Base-by-base conservation (phyloP, 2,113 vertebrate genomes). In the Oncorhynchus nerka region DNA sequence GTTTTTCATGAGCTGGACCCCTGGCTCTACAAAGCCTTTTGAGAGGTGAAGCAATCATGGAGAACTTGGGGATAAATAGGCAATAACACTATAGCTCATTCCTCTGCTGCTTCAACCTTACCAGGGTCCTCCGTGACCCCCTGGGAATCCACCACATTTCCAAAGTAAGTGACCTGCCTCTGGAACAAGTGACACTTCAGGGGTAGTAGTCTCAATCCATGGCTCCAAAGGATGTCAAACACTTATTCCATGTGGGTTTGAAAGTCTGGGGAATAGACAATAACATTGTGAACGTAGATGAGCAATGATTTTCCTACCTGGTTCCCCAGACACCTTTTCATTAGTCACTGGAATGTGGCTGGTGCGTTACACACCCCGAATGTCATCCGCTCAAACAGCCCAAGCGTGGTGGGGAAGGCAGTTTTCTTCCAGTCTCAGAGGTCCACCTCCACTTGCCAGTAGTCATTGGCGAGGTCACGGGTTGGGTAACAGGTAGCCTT, bases 221-320 rank as follows among this genome's bases (percentile, higher is more conserved):
- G 12, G 16, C n/a, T 15, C 34, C n/a, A 32, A 8, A 73, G 57
- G 12, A 15, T 7, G 2, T 32, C 19, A 8, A 64, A 74, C 9
- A 65, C 72, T 19, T 45, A 9, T 65, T 30, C 1, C 11, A 74
- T 20, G 32, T 74, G 61, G 4, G 28, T 48, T 26, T 73, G 3
- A 65, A 64, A 64, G 32, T 22, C 28, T 32, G 72, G 30, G 28
- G 30, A 74, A 8, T 64, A 74, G 22, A 74, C n/a, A 45, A 65
- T 65, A 1, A 74, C 28, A 62, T 65, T 55, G 34, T 74, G n/a
- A 6, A 74, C 11, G 4, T 65, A 65, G n/a, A 74, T 48, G 0
- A 65, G 22, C 15, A 74, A 20, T 16, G 7, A 74, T 6, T 69
- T 0, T 5, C 32, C 19, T 19, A 69, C 67, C 20, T 34, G 20